A percentile compares a stretch with the other conserved stretches of the same genome.
Conservation (phyloP, 1,140 invertebrate genomes). For the Drosophila asahinai region DNA sequence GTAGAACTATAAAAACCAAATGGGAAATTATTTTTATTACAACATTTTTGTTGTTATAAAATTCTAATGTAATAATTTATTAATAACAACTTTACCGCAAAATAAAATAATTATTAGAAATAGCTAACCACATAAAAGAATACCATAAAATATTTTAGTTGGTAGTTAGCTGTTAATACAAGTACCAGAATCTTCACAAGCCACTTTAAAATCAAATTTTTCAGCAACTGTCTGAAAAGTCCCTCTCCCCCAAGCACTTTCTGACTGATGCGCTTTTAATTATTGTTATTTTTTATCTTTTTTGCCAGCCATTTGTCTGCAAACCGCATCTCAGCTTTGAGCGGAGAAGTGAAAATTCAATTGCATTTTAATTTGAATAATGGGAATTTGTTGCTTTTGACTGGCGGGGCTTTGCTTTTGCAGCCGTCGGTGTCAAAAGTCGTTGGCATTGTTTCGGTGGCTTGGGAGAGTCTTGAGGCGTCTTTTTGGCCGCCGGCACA, state of each 20-base stretch:
- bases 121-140: neutral
- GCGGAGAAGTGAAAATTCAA: constrained; percentile 79
- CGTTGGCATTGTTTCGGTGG: constrained; percentile 59
- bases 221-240: constrained; percentile 31
- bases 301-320: constrained; percentile 44
- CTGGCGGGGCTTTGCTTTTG: constrained; percentile 46
- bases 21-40: too few relatives aligned
- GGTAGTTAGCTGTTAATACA: neutral
- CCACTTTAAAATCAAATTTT: constrained; percentile 11
- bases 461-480: constrained; percentile 24
- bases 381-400: constrained; percentile 73
- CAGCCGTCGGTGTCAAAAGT: constrained; percentile 67
- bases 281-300: constrained; percentile 14
- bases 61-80: too few relatives aligned
- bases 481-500: constrained; percentile 43
- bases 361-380: constrained; percentile 82
- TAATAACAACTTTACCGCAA: neutral
- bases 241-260: constrained; percentile 10
- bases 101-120: neutral
- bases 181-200: neutral
- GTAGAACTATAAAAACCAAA: too few relatives aligned
- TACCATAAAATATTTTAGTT: too few relatives aligned
- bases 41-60: too few relatives aligned
- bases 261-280: constrained; percentile 59
- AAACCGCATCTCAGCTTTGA: constrained; percentile 36